Base-by-base conservation (phyloP, 2,888 invertebrate genomes). In the Aspidiotus destructor region DNA sequence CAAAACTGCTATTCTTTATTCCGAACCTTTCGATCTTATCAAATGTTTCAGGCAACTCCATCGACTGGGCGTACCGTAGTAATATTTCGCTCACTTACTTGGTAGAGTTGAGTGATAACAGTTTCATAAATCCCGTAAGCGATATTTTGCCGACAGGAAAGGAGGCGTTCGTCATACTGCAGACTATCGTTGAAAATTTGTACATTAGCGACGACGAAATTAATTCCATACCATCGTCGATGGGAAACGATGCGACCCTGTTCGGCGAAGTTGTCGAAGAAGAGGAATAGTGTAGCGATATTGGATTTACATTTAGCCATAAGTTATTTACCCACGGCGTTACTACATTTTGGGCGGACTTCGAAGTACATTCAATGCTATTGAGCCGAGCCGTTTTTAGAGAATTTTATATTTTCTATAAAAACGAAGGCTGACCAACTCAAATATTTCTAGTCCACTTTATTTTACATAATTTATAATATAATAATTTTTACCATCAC, bases 81-180 rank as follows among this genome's bases (percentile, higher is more conserved):
- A 63, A 63, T 16, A 63, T 63, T 53, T 16, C 53, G 8, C 41
- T 15, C 63, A 63, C 53, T 53, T 63, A 54, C 16, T 41, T 63
- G 28, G 41, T 63, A n/a, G 63, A 63, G 54, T 53, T 63, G 9
- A 52, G 63, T 28, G 15, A 63, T 13, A 28, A 53, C 13, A 7
- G 9, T 0, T 68, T 44, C 44, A 58, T 60, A 41, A 58, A 44
- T 52, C 92, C 92, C 0, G 84, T 86, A 2, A 83, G 83, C 0
- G 85, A 86, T 74, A 92, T 92, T 72, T 81, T 85, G 42, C 82
- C 86, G 0, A 86, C 87, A 0, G 87, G 87, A 0, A 81, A 83
- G 63, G 91, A 92, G 78, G 87, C 87, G n/a, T 87, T 86, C 80
- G 85, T 85, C 41, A 63, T 63, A 13, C n/a, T 41, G n/a, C 41